These are phyloP conservation scores for Cheiracanthium punctorium DNA, from an alignment of 2,888 invertebrate genomes.

Conservation along the genomic window DNA sequence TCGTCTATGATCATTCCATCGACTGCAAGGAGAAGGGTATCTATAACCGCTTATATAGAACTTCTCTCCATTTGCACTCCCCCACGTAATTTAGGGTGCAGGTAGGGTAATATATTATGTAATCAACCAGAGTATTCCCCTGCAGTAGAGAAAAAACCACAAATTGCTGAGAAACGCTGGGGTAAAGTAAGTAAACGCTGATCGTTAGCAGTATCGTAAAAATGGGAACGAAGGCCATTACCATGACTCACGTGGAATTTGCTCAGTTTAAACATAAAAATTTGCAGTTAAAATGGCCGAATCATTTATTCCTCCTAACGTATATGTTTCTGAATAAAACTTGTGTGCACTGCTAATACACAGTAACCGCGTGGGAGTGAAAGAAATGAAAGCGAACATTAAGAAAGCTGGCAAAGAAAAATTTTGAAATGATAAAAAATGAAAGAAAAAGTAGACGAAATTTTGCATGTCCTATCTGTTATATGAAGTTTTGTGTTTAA, in stretches of 20 bases:
- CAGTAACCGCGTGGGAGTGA: too few relatives aligned
- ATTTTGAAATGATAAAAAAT: too few relatives aligned
- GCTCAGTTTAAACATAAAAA: neutral
- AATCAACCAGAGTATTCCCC: neutral
- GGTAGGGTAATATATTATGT: neutral
- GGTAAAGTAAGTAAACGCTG: neutral
- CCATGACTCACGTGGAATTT: neutral
- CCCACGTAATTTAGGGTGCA: neutral
- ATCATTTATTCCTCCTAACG: neutral
- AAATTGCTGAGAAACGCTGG: neutral
- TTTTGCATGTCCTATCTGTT: too few relatives aligned
- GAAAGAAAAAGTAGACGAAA: too few relatives aligned
- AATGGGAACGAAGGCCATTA: neutral
- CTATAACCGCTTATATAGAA: neutral
- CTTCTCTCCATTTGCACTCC: neutral
- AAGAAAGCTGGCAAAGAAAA: too few relatives aligned
- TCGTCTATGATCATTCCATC: neutral
- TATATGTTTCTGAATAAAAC: neutral
- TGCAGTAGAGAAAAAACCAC: neutral
- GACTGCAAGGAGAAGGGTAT: neutral
- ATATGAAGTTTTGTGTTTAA: too few relatives aligned
- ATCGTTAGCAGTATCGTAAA: neutral
- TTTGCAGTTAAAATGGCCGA: neutral
- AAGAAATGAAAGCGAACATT: too few relatives aligned
- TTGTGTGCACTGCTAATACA: too few relatives aligned